Evolutionary conservation across 2,888 invertebrate species (phyloP).

Genomic region (Theretra japonica): DNA sequence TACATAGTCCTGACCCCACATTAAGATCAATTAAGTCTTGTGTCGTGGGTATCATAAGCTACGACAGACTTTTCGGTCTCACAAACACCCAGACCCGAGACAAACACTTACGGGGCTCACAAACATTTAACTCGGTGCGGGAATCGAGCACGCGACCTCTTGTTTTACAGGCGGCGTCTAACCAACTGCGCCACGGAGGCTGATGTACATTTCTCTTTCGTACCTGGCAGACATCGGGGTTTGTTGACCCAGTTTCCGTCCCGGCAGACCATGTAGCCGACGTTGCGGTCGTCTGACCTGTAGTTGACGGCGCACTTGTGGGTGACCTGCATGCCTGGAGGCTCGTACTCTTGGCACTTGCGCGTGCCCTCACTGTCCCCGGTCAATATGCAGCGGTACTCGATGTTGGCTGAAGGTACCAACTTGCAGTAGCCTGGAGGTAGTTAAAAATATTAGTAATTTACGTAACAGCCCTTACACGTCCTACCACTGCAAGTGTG

Average conservation of each 20-base stretch:
- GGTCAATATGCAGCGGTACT: conserved; percentile 52
- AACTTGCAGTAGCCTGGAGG: conserved; percentile 60
- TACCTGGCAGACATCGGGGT: conserved; percentile 63
- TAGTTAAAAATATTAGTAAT: not conserved
- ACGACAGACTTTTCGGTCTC: too few relatives aligned
- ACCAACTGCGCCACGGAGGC: too few relatives aligned
- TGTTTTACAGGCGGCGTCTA: too few relatives aligned
- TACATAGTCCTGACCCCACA: too few relatives aligned
- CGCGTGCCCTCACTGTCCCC: conserved; percentile 45
- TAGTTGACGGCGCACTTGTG: conserved; percentile 62
- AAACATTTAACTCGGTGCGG: too few relatives aligned
- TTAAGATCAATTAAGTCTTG: too few relatives aligned
- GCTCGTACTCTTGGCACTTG: conserved; percentile 52
- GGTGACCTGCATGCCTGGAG: conserved; percentile 51
- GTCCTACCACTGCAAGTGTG: too few relatives aligned
- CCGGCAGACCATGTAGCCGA: conserved; percentile 57
- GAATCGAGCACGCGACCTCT: too few relatives aligned
- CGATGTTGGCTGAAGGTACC: conserved; percentile 51
- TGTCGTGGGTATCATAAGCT: too few relatives aligned
- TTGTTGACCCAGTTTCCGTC: conserved; percentile 60
- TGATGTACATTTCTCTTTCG: conserved; percentile 37
- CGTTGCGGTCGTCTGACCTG: conserved; percentile 38
- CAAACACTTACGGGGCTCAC: too few relatives aligned
- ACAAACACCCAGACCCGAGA: too few relatives aligned
- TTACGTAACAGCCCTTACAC: too few relatives aligned